phyloP scores from a whole-genome alignment of 2,888 invertebrate species.

The Cacoxenus indagator region DNA sequence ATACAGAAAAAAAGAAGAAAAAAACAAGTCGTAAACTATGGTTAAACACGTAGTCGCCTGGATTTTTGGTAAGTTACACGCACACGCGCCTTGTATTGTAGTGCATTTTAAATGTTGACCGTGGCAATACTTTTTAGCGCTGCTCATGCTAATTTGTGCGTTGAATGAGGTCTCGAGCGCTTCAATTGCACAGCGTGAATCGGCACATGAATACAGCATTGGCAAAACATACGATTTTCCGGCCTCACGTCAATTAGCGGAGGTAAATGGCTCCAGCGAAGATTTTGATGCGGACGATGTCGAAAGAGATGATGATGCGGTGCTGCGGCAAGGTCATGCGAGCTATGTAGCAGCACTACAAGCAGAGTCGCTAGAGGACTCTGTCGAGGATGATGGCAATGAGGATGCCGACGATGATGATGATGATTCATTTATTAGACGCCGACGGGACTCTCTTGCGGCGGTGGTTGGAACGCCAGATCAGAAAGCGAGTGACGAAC shows the following conservation, averaged over 20 bases:
- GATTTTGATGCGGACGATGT: slow-evolving; percentile 54
- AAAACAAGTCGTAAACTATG: slow-evolving; percentile 38
- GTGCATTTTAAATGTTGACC: slow-evolving; percentile 8
- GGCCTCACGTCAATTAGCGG: slow-evolving; percentile 32
- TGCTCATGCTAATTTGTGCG: slow-evolving; percentile 35
- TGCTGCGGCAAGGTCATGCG: not conserved
- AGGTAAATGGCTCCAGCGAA: slow-evolving; percentile 43
- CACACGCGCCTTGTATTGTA: not conserved
- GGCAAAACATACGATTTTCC: slow-evolving; percentile 29
- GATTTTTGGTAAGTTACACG: slow-evolving; percentile 44
- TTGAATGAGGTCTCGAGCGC: slow-evolving; percentile 42
- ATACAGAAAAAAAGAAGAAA: slow-evolving; percentile 29
- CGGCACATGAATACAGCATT: not conserved
- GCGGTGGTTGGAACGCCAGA: not conserved
- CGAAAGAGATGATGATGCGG: slow-evolving; percentile 39
- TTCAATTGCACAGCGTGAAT: slow-evolving; percentile 27
- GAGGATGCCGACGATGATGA: slow-evolving; percentile 44
- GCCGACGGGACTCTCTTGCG: slow-evolving; percentile 45
- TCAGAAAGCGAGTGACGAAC: not conserved
- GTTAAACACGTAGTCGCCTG: slow-evolving; percentile 40
- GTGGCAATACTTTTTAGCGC: slow-evolving; percentile 39
- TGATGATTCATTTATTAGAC: slow-evolving; percentile 38
- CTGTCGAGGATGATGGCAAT: slow-evolving; percentile 39
- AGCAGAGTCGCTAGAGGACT: slow-evolving; percentile 31
- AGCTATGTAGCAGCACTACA: slow-evolving; percentile 10